Conservation (phyloP, 2,888 invertebrate genomes). For the Alviniconcha strummeri region DNA sequence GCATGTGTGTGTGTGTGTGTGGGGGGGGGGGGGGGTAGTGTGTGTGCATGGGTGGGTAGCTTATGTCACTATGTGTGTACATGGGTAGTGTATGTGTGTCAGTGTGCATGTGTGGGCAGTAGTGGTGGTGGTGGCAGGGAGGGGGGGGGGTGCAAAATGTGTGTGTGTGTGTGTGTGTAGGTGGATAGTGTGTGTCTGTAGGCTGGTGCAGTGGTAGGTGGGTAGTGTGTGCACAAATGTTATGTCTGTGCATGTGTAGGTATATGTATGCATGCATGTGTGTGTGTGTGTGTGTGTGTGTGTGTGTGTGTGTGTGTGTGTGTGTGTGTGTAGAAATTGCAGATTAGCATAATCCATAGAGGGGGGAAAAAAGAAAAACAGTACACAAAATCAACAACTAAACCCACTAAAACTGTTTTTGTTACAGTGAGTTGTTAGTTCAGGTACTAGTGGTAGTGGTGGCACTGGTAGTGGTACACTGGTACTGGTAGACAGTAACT, state of each 20-base stretch:
- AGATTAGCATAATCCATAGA: too few relatives aligned
- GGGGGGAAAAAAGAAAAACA: too few relatives aligned
- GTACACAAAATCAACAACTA: too few relatives aligned
- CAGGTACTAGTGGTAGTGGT: too few relatives aligned
- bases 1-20: neutral
- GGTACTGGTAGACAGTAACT: too few relatives aligned
- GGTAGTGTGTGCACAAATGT: neutral
- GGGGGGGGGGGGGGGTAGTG: neutral
- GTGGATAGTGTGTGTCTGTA: neutral
- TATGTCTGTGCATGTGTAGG: neutral
- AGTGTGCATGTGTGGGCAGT: conserved; percentile 1
- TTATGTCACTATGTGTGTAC: neutral
- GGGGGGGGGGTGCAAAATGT: neutral
- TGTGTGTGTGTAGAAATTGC: neutral
- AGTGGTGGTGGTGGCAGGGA: too few relatives aligned
- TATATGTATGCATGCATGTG: neutral
- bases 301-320: conserved; percentile 9
- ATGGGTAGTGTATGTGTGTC: conserved; percentile 6
- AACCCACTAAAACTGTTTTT: too few relatives aligned
- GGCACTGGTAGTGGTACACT: too few relatives aligned
- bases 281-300: conserved; percentile 9
- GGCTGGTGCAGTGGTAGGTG: too few relatives aligned
- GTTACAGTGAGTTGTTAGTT: too few relatives aligned
- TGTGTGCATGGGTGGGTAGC: neutral
- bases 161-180: neutral